A percentile compares a stretch with the other conserved stretches of the same genome.
Conservation (phyloP, 2,888 invertebrate species). For the Microctonus hyperodae region DNA sequence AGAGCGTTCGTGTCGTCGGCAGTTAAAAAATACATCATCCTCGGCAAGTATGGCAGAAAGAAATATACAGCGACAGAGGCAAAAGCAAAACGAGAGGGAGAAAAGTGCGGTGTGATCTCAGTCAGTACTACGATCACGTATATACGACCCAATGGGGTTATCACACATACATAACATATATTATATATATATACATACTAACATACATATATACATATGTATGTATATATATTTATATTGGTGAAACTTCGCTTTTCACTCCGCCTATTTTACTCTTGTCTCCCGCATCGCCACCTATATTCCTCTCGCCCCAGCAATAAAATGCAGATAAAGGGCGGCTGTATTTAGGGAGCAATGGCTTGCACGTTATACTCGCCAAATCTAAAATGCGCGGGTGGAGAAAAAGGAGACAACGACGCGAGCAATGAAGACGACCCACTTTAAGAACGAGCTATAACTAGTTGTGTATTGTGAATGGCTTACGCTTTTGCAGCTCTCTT, state of each 20-base stretch:
- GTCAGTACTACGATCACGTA: background rate
- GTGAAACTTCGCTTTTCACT: slow-evolving; percentile 15
- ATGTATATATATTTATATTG: slow-evolving; percentile 7
- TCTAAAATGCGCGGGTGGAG: slow-evolving; percentile 32
- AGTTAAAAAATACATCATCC: slow-evolving; percentile 54
- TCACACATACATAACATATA: slow-evolving; percentile 2
- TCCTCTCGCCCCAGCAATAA: slow-evolving; percentile 42
- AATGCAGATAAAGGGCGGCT: slow-evolving; percentile 50
- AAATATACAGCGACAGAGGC: slow-evolving; percentile 22
- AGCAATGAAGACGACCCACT: slow-evolving; percentile 22
- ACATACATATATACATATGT: background rate
- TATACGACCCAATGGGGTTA: slow-evolving; percentile 12
- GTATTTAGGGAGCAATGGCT: slow-evolving; percentile 46
- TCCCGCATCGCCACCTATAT: slow-evolving; percentile 20
- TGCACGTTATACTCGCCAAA: slow-evolving; percentile 38
- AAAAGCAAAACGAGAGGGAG: slow-evolving; percentile 4
- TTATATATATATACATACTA: no score
- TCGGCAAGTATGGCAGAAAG: slow-evolving; percentile 10
- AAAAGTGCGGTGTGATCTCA: background rate
- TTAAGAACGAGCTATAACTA: slow-evolving; percentile 13
- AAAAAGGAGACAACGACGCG: background rate
- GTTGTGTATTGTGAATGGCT: slow-evolving; percentile 1
- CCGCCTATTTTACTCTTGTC: slow-evolving; percentile 16
- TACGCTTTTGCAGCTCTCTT: slow-evolving; percentile 15
- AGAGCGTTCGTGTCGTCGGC: slow-evolving; percentile 51